Percentiles rank a stretch among this genome's conserved stretches.
Evolutionary conservation across 2,888 invertebrate species (phyloP).

Genomic region (Anthophora plumipes): DNA sequence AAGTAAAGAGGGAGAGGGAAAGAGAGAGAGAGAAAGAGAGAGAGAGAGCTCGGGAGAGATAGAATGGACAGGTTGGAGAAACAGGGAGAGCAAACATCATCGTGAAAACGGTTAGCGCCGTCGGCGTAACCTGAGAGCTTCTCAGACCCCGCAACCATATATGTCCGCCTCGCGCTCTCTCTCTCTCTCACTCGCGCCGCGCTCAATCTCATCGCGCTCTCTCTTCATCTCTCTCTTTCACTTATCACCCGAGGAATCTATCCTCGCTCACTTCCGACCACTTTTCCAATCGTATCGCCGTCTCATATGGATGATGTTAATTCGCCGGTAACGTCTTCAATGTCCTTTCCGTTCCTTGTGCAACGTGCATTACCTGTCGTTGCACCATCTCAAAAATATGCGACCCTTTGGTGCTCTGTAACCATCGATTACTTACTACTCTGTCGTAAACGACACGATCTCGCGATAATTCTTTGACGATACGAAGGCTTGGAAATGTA

Average conservation of each 20-base stretch:
- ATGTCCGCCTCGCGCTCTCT: conserved; percentile 81
- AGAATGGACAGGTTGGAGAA: conserved; percentile 28
- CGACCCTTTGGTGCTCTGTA: background rate
- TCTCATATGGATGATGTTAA: conserved; percentile 16
- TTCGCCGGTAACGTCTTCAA: conserved; percentile 17
- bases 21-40: conserved; percentile 12
- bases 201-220: conserved; percentile 62
- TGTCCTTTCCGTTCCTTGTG: background rate
- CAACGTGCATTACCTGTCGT: background rate
- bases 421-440: conserved; percentile 2
- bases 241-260: conserved; percentile 11
- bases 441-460: too few species aligned
- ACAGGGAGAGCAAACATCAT: conserved; percentile 71
- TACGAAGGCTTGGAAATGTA: too few species aligned
- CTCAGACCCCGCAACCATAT: conserved; percentile 83
- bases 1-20: background rate
- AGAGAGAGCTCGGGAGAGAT: background rate
- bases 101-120: conserved; percentile 80
- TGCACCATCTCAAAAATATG: conserved; percentile 9
- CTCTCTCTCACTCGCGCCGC: conserved; percentile 76
- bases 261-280: conserved; percentile 4
- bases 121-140: conserved; percentile 83
- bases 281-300: conserved; percentile 23
- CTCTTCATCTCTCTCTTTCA: conserved; percentile 51
- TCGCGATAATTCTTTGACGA: too few species aligned